Percentiles rank a stretch among this genome's conserved stretches.
Evolutionary conservation across 2,888 invertebrate species (phyloP).

Genomic region (Pseudanteris insignis): DNA sequence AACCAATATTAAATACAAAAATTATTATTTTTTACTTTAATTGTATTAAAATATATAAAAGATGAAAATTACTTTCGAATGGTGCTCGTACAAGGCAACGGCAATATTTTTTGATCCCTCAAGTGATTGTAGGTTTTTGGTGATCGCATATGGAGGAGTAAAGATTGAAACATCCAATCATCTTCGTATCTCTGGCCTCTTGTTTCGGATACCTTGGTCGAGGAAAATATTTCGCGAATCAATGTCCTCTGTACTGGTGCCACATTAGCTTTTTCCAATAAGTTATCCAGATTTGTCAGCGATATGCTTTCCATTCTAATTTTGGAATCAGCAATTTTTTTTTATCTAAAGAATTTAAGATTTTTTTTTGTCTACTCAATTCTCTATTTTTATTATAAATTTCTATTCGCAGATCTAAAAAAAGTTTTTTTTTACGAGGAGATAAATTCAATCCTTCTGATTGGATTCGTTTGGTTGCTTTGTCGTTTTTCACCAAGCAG

Average conservation of each 20-base stretch:
- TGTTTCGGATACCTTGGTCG: background rate
- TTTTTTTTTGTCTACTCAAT: conserved; percentile 4
- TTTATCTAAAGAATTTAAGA: background rate
- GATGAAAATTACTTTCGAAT: conserved; percentile 3
- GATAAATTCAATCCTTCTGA: background rate
- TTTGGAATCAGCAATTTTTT: background rate
- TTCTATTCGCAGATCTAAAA: conserved; percentile 4
- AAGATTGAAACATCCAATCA: conserved; percentile 16
- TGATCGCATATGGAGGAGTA: conserved; percentile 20
- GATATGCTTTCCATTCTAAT: conserved; percentile 3
- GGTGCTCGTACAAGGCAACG: conserved; percentile 6
- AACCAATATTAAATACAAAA: background rate
- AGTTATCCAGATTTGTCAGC: background rate
- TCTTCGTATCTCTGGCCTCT: conserved; percentile 9
- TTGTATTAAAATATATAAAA: background rate
- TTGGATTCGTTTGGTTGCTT: conserved; percentile 4
- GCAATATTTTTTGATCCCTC: conserved; percentile 6
- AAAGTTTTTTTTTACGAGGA: background rate
- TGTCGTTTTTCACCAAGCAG: conserved; percentile 1
- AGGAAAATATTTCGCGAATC: conserved; percentile 7
- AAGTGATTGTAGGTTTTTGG: conserved; percentile 14
- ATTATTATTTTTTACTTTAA: background rate
- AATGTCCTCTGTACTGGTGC: background rate
- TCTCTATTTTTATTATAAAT: conserved; percentile 4
- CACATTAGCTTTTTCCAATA: conserved; percentile 1